A percentile compares a stretch with the other conserved stretches of the same genome.
Conservation (phyloP, 2,113 vertebrate species). For the Etheostoma spectabile region DNA sequence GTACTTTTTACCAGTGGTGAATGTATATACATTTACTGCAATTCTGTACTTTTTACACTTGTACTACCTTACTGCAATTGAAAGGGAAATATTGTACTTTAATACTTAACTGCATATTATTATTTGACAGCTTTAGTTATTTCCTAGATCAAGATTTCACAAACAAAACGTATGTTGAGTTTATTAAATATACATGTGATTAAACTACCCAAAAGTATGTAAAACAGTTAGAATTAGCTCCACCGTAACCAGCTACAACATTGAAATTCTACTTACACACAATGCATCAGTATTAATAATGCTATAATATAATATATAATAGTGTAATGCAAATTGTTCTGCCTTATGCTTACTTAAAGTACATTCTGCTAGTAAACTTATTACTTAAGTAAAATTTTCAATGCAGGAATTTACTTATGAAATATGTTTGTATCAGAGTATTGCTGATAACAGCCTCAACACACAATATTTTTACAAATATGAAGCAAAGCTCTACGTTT, state of each 20-base stretch:
- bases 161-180: background rate
- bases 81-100: background rate
- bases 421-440: background rate
- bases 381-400: background rate
- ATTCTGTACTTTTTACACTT: no score
- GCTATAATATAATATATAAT: background rate
- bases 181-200: background rate
- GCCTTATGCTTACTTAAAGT: background rate
- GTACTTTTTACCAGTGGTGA: background rate
- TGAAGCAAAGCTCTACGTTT: no score
- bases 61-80: background rate
- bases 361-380: background rate
- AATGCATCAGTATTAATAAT: background rate
- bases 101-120: background rate
- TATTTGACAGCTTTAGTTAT: background rate
- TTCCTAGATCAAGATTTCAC: background rate
- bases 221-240: background rate
- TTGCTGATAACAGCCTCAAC: background rate
- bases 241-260: background rate
- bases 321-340: no score
- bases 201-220: background rate
- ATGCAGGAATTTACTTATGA: background rate
- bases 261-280: background rate
- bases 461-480: background rate
- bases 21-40: background rate